These are phyloP conservation scores for Linepithema humile DNA, from an alignment of 1,140 invertebrate genomes.

Conservation along the genomic window DNA sequence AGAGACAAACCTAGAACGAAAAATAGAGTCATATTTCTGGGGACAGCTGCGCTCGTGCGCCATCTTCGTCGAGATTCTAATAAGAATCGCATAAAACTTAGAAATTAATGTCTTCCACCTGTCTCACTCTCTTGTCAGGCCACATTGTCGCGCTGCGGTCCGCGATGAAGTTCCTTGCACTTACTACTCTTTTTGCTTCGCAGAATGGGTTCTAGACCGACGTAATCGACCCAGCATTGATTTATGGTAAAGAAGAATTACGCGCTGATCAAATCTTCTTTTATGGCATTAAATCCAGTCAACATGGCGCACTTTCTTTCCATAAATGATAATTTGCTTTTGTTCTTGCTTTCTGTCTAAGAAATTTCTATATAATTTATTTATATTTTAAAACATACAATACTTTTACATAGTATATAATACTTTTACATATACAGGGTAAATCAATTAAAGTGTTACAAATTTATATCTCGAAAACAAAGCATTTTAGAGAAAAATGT, in stretches of 20 bases:
- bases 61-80: slow-evolving; percentile 73
- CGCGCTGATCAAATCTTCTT: slow-evolving; percentile 4
- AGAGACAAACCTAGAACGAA: slow-evolving; percentile 58
- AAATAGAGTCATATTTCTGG: slow-evolving; percentile 75
- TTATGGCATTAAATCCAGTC: slow-evolving; percentile 54
- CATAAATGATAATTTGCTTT: background rate
- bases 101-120: slow-evolving; percentile 74
- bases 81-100: slow-evolving; percentile 75
- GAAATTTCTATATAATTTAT: background rate
- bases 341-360: slow-evolving; percentile 11
- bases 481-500: no score
- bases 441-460: no score
- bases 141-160: slow-evolving; percentile 30
- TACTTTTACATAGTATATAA: background rate
- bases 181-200: background rate
- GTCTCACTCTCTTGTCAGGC: slow-evolving; percentile 46
- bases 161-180: slow-evolving; percentile 48
- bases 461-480: no score
- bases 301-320: background rate
- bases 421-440: no score
- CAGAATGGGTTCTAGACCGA: slow-evolving; percentile 56
- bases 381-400: background rate
- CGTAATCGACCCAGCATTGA: slow-evolving; percentile 66
- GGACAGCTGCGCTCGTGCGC: slow-evolving; percentile 68
- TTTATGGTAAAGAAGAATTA: slow-evolving; percentile 59